Base-by-base conservation (phyloP, 92 coral and sea anemone species). In the Heteractis magnifica region DNA sequence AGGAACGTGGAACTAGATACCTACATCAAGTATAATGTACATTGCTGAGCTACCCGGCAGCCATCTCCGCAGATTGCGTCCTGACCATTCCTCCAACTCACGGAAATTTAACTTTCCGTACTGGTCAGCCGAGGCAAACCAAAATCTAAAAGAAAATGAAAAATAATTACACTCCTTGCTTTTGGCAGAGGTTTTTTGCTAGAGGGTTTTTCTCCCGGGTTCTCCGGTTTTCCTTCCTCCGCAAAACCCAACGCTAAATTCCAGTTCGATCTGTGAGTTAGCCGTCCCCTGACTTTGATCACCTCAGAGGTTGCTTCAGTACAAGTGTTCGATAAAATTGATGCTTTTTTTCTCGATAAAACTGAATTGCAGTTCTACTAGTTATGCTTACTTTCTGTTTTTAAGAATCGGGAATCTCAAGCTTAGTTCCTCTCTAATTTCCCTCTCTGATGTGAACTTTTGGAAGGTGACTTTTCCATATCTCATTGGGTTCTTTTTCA, bases 41-140 rank as follows among this genome's bases (percentile, higher is more conserved):
- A 89, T 75, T 21, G 88, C 92, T 5, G 92, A 89, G 65, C 86
- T 84, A 26, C 86, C 86, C 41, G 85, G 85, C 19, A 75, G 58
- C 92, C 92, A 89, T 56, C 86, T 74, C 56, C 84, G 62, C 53
- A 89, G 52, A 41, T 89, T 82, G 5, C 76, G 20, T 4, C 84
- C 90, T 23, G 84, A 77, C 90, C 90, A 86, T 56, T 79, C 83
- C 44, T 89, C 90, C 58, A 64, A 59, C 5, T 72, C 82, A 78
- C 82, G 92, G 74, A 86, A 89, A 52, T 89, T 89, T 12, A 86
- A 68, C 55, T 70, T 72, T 0, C 92, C 92, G 76, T 68, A 81
- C 71, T 82, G 86, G 76, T 89, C 92, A 48, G 92, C 89, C 1
- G 90, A 87, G 13, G 81, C 84, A 82, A 89, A 86, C 87, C 52